These are phyloP conservation scores for Neolamprologus ventralis DNA, from an alignment of 2,113 vertebrate species.

Conservation along the genomic window DNA sequence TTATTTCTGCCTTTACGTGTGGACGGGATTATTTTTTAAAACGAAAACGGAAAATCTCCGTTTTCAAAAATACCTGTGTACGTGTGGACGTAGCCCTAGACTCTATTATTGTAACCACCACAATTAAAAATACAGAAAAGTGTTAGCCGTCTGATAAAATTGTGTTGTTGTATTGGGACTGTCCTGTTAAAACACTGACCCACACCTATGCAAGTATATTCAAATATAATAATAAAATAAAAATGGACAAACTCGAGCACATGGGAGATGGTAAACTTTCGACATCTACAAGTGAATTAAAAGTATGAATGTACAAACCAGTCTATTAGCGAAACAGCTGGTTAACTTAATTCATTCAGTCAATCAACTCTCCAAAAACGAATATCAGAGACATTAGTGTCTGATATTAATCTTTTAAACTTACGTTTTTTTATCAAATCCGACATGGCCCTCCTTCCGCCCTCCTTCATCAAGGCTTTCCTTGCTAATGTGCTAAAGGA, in stretches of 20 bases:
- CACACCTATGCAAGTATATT: background rate
- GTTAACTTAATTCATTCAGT: background rate
- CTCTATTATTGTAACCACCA: background rate
- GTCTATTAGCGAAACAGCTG: accelerated
- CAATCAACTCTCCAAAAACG: background rate
- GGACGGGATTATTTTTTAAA: too few relatives aligned
- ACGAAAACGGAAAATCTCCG: accelerated
- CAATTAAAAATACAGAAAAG: background rate
- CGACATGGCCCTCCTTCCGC: accelerated
- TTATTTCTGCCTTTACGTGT: too few relatives aligned
- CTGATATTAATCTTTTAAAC: background rate
- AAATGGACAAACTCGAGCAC: background rate
- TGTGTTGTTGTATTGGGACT: background rate
- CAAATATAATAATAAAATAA: background rate
- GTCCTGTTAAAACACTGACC: background rate
- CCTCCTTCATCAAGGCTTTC: background rate
- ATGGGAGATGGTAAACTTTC: background rate
- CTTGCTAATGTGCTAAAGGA: background rate
- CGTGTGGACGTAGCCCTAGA: too few relatives aligned
- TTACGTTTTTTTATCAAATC: accelerated
- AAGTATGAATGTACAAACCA: background rate
- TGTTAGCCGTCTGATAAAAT: background rate
- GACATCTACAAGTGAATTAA: background rate
- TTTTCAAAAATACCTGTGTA: too few relatives aligned
- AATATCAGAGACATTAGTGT: background rate